Percentiles rank a stretch among this genome's conserved stretches.
These are phyloP conservation scores for Cephonodes hylas DNA, from an alignment of 2,888 invertebrate species.

Conservation along the genomic window DNA sequence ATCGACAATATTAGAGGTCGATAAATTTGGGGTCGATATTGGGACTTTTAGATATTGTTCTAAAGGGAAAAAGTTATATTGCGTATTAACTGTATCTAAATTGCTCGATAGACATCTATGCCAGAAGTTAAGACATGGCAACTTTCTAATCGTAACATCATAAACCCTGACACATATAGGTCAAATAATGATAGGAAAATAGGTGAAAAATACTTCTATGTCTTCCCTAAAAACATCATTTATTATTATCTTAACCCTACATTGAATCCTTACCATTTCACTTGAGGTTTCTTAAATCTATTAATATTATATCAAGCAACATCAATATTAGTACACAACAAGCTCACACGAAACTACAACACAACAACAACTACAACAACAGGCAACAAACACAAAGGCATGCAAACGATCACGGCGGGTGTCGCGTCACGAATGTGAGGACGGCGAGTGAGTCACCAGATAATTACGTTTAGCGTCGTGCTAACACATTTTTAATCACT, in stretches of 20 bases:
- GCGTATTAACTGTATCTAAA: no score
- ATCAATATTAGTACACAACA: background rate
- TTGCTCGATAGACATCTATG: no score
- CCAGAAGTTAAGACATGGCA: no score
- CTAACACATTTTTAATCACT: background rate
- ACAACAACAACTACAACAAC: background rate
- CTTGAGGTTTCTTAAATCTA: background rate
- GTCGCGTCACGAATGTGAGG: background rate
- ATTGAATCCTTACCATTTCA: background rate
- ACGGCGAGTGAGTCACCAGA: background rate
- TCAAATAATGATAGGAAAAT: background rate
- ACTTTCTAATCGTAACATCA: no score
- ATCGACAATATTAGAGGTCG: no score
- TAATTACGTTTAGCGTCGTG: background rate
- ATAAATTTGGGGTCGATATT: no score
- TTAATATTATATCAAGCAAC: background rate
- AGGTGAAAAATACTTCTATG: no score
- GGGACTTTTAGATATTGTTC: no score
- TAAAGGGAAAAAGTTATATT: no score
- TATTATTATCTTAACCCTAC: background rate
- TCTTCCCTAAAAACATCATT: background rate
- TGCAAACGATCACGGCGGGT: background rate
- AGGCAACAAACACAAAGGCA: background rate
- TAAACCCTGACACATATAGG: no score
- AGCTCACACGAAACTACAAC: background rate